Base-by-base conservation (phyloP, 2,113 vertebrate genomes). In the Pangasianodon hypophthalmus region DNA sequence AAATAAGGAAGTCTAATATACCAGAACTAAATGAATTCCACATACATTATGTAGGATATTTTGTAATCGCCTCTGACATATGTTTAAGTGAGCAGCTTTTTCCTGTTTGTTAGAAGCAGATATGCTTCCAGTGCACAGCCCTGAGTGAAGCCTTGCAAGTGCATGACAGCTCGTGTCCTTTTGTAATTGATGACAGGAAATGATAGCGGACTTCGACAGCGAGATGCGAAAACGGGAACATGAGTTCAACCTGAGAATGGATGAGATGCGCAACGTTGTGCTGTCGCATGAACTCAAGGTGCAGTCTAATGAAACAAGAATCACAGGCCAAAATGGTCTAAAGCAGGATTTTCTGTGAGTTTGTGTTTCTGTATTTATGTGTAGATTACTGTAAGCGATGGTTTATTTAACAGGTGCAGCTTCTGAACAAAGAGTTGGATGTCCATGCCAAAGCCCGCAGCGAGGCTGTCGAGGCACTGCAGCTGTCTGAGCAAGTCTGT, bases 281-380 rank as follows among this genome's bases (percentile, higher is more conserved):
- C 86, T 97, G 37, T 93, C 95, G 13, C 92, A 93, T 1, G 95
- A 97, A 84, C 95, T 97, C 77, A 96, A 96, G 95, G 97, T 97
- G 93, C 91, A 52, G 71, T 48, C 10, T 32, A 67, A 14, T 69
- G 11, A 90, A 48, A 80, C 46, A 8, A 21, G 18, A 58, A 18
- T 29, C 54, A 73, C 19, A 44, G 62, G 44, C 19, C 32, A 48
- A 32, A 54, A 19, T 6, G 1, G 11, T 50, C 21, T 46, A 52
- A n/a, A 50, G 11, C 56, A 0, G 0, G 37, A 10, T 87, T 21
- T 75, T 79, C 0, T 2, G 11, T 52, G 5, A 44, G 9, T 87
- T 29, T 80, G 14, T 37, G 37, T 37, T 37, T 37, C 37, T 37
- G 37, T 37, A 37, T 37, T 44, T 29, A 37, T 32, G 77, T 18